A percentile compares a stretch with the other conserved stretches of the same genome.
These are phyloP conservation scores for Caenorhabditis panamensis DNA, from an alignment of 2,888 invertebrate genomes.

Conservation along the genomic window DNA sequence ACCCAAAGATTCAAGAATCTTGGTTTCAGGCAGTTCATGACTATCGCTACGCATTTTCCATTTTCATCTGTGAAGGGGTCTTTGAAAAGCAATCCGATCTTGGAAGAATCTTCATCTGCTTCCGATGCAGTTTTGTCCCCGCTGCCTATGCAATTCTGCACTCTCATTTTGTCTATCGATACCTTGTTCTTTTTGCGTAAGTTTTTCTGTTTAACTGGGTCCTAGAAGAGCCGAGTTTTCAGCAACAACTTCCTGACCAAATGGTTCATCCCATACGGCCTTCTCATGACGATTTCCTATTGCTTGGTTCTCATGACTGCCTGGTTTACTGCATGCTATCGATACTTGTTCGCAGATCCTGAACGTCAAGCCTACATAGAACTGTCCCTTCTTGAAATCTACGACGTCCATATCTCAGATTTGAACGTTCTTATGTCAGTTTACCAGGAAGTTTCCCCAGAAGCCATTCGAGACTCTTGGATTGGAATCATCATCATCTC, in stretches of 20 bases:
- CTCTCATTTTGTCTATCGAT: constrained; percentile 29
- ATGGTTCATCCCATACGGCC: neutral
- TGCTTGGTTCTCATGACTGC: neutral
- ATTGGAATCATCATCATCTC: neutral
- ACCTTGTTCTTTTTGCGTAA: constrained; percentile 1
- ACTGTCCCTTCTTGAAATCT: neutral
- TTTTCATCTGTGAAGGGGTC: constrained; percentile 29
- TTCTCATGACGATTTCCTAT: neutral
- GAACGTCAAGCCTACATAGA: neutral
- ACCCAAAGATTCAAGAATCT: no score
- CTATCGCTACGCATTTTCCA: no score
- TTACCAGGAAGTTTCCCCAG: neutral
- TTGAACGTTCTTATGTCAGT: neutral
- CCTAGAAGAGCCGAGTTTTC: neutral
- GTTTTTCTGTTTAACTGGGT: neutral
- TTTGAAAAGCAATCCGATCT: constrained; percentile 24
- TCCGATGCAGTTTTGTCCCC: constrained; percentile 30
- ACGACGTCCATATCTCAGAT: neutral
- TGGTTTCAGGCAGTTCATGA: constrained; percentile 7
- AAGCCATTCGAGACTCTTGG: neutral
- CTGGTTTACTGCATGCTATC: no score
- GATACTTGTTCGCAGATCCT: no score
- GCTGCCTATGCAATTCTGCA: constrained; percentile 31
- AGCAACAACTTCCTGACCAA: neutral
- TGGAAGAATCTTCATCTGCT: constrained; percentile 4